These are phyloP conservation scores for Upupa epops DNA, from an alignment of 2,113 vertebrate species.

Conservation along the genomic window DNA sequence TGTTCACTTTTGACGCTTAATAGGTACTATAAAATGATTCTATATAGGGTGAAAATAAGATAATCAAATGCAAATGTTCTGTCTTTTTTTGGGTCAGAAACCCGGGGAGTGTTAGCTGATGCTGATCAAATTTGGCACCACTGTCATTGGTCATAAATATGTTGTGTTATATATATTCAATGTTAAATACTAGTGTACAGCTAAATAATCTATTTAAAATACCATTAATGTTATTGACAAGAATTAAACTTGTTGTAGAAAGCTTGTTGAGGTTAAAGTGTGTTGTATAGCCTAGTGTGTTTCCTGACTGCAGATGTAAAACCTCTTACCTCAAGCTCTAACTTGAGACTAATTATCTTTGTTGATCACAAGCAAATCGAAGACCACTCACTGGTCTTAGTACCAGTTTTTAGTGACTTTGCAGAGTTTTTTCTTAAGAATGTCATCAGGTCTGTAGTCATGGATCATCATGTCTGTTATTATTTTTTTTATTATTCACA, in stretches of 20 bases:
- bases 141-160: not conserved
- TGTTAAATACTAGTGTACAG: not conserved
- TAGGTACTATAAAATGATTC: not conserved
- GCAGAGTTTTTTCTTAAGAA: not conserved
- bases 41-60: not conserved
- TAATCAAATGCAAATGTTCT: not conserved
- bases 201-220: not conserved
- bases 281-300: not conserved
- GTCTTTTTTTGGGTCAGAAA: not conserved
- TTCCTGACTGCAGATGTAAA: not conserved
- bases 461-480: not conserved
- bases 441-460: not conserved
- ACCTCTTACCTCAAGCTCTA: not conserved
- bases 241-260: not conserved
- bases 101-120: not conserved
- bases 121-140: not conserved
- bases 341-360: not conserved
- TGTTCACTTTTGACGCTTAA: slow-evolving; percentile 17
- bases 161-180: not conserved
- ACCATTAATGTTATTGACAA: not conserved
- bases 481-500: not conserved
- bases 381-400: not conserved
- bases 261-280: not conserved
- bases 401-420: not conserved
- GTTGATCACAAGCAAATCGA: not conserved